Evolutionary conservation across 2,113 vertebrate genomes (phyloP), one percentile per base, ranked within the genome.

Genomic region (Cathartes aura): DNA sequence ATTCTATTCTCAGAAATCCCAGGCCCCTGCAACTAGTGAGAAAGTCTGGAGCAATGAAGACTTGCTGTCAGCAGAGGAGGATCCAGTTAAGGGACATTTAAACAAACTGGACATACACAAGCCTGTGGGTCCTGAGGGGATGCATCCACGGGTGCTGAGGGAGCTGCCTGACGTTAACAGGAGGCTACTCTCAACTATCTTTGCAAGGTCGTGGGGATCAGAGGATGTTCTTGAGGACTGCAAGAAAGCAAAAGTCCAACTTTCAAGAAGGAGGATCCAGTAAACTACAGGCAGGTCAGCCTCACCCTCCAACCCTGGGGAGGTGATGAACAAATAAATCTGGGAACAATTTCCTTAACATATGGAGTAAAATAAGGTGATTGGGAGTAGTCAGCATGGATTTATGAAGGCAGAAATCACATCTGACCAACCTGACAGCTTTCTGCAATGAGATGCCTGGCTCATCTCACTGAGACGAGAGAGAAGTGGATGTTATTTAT

Each of bases 371-470:
- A 92, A 92, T 29, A 87, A 92, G 56, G 62, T 74, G 66, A 88
- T 5, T 59, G 20, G 32, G 22, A 92, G 43, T 26, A 82, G 64
- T 67, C 79, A 75, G 45, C 59, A 45, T 20, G 56, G 47, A 92
- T 94, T 95, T 92, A 92, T 67, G 79, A 82, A 78, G 70, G 52
- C 42, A 96, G 42, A 92, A 90, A 90, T 90, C 60, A 75, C 82
- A 88, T 63, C 70, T 59, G 70, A 88, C 56, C 86, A 95, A 52
- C 74, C 36, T 55, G n/a, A 71, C 19, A 55, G 47, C 43, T 82
- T 83, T 83, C 60, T 86, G 74, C 86, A 80, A 26, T 38, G 71
- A 94, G 70, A 50, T 8, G 15, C 26, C 78, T 73, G 48, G 43
- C 59, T 82, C 47, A 42, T 47, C 64, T 72, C 87, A 82, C 29